Conservation (phyloP, 2,888 invertebrate species). For the Polydrusus pterygomalis region DNA sequence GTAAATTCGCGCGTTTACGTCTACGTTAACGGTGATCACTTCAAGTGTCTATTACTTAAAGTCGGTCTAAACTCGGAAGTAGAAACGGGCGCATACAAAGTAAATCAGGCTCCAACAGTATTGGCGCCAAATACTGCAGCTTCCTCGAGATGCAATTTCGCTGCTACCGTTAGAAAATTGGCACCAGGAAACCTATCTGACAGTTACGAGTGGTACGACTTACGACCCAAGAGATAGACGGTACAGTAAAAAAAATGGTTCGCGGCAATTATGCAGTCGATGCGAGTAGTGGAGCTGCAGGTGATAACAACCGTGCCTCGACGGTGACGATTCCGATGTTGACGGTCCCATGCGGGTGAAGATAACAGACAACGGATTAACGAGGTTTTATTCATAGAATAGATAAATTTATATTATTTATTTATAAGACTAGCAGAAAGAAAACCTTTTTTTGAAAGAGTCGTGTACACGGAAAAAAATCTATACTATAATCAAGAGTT, state of each 20-base stretch:
- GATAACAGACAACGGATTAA: slow-evolving; percentile 35
- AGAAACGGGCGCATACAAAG: not conserved
- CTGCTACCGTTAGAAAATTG: slow-evolving; percentile 16
- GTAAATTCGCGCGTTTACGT: too few relatives aligned
- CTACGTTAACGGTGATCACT: too few relatives aligned
- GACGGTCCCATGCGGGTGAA: slow-evolving; percentile 40
- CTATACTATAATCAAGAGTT: too few relatives aligned
- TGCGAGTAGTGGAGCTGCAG: slow-evolving; percentile 40
- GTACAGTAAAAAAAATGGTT: slow-evolving; percentile 9
- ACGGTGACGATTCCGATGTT: slow-evolving; percentile 27
- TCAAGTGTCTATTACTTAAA: too few relatives aligned
- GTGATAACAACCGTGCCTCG: slow-evolving; percentile 47
- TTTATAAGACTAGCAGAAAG: too few relatives aligned
- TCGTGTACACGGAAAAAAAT: too few relatives aligned
- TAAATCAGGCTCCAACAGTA: not conserved
- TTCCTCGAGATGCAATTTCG: slow-evolving; percentile 20
- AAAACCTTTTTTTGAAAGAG: too few relatives aligned
- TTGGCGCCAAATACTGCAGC: slow-evolving; percentile 17
- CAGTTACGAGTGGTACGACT: slow-evolving; percentile 6
- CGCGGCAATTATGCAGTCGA: slow-evolving; percentile 38
- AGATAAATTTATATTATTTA: not conserved
- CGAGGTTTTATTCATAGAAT: slow-evolving; percentile 32
- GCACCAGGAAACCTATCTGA: slow-evolving; percentile 15
- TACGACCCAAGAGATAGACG: slow-evolving; percentile 8
- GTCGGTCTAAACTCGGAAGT: too few relatives aligned